Percentiles rank a stretch among this genome's conserved stretches.
phyloP scores from a whole-genome alignment of 2,888 invertebrate genomes.

The Dusona sp. region DNA sequence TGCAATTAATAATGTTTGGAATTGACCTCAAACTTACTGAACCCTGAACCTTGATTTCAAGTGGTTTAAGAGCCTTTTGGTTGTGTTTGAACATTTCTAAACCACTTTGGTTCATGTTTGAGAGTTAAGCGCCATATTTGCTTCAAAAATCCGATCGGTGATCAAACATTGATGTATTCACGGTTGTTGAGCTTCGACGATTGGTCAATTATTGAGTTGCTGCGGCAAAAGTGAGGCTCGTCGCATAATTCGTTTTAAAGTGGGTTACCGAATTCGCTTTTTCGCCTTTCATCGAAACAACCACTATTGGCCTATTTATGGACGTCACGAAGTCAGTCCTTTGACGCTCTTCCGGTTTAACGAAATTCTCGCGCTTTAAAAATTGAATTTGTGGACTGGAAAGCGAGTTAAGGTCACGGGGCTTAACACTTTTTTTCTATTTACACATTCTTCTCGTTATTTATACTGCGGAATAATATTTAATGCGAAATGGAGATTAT shows the following conservation, averaged over 20 bases:
- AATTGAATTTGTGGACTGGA: neutral
- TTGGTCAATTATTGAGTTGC: slow-evolving; percentile 5
- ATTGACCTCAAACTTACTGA: neutral
- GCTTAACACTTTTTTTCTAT: neutral
- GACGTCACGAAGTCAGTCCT: neutral
- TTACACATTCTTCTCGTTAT: neutral
- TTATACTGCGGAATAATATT: too few species aligned
- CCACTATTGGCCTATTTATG: neutral
- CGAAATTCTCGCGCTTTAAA: neutral
- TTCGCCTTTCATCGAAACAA: neutral
- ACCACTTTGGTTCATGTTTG: neutral
- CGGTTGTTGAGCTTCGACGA: neutral
- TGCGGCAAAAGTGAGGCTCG: slow-evolving; percentile 15
- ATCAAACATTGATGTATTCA: slow-evolving; percentile 26
- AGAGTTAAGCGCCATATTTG: neutral
- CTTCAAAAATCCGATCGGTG: neutral
- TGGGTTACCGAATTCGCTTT: slow-evolving; percentile 7
- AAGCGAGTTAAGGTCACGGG: neutral
- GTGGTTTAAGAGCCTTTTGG: neutral
- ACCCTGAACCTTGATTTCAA: neutral
- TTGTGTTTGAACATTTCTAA: neutral
- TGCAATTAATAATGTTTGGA: too few species aligned
- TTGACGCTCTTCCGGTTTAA: neutral
- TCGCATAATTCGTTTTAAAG: slow-evolving; percentile 15
- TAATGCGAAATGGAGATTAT: too few species aligned